A percentile compares a stretch with the other conserved stretches of the same genome.
phyloP scores from a whole-genome alignment of 1,140 invertebrate species.

The Micrasema longulum region DNA sequence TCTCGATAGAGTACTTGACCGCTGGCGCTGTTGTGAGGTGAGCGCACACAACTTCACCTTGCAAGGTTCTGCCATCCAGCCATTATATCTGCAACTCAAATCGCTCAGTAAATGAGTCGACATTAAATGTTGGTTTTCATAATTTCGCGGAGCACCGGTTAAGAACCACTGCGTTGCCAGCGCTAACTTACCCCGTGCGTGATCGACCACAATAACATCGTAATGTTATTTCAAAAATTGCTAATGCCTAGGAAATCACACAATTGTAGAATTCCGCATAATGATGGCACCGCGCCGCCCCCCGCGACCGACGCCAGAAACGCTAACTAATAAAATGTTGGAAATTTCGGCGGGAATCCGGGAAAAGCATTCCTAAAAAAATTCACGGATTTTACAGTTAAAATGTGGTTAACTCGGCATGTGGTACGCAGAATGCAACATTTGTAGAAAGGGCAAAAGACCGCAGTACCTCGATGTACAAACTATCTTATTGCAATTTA shows the following conservation, averaged over 20 bases:
- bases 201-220: background rate
- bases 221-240: constrained; percentile 14
- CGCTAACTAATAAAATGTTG: background rate
- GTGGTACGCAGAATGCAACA: background rate
- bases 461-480: too few species aligned
- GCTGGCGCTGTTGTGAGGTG: too few species aligned
- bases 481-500: too few species aligned
- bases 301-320: background rate
- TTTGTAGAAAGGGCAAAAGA: background rate
- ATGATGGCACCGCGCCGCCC: constrained; percentile 1
- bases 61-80: too few species aligned
- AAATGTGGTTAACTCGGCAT: background rate
- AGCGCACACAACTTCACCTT: too few species aligned
- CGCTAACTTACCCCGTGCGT: too few species aligned
- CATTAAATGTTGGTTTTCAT: too few species aligned
- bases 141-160: too few species aligned
- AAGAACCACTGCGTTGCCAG: too few species aligned
- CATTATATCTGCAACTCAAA: too few species aligned
- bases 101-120: too few species aligned
- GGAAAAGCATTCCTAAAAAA: background rate
- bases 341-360: background rate
- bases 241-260: constrained; percentile 29
- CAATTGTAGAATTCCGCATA: constrained; percentile 33
- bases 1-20: too few species aligned
- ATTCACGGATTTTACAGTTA: background rate